phyloP scores from a whole-genome alignment of 1,140 invertebrate species.

The Sipha flava region DNA sequence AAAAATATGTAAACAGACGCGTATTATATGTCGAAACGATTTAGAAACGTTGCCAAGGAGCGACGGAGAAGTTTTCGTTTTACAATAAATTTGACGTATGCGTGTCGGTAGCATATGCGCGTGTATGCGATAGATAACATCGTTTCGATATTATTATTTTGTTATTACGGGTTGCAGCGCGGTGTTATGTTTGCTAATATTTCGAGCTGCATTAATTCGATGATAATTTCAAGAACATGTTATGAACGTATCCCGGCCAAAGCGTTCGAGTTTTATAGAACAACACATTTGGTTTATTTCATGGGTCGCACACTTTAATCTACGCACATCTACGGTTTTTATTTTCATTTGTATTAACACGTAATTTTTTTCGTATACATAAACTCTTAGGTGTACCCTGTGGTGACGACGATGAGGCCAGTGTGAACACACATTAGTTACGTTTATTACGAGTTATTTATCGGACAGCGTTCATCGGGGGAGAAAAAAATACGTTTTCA shows the following conservation, averaged over 20 bases:
- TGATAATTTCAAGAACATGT: background rate
- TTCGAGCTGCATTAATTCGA: background rate
- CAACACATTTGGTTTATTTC: background rate
- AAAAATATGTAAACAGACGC: background rate
- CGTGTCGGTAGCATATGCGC: too few relatives aligned
- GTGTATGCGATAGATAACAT: background rate
- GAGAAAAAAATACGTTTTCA: background rate
- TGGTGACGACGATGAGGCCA: background rate
- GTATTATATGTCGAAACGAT: background rate
- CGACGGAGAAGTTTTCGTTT: background rate
- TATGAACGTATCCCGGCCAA: too few relatives aligned
- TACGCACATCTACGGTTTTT: background rate
- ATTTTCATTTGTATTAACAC: background rate
- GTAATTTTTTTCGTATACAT: background rate
- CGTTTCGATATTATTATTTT: background rate
- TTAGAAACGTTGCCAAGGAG: background rate
- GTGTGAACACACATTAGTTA: background rate
- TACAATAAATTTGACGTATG: background rate
- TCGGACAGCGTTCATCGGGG: background rate
- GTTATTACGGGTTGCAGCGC: background rate
- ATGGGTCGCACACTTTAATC: background rate
- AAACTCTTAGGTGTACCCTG: background rate
- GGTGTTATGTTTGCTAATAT: background rate
- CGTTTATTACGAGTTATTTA: conserved; percentile 17
- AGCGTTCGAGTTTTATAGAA: too few relatives aligned